These are phyloP conservation scores for Hiodon tergisus DNA, from an alignment of 2,113 vertebrate genomes.

Conservation along the genomic window DNA sequence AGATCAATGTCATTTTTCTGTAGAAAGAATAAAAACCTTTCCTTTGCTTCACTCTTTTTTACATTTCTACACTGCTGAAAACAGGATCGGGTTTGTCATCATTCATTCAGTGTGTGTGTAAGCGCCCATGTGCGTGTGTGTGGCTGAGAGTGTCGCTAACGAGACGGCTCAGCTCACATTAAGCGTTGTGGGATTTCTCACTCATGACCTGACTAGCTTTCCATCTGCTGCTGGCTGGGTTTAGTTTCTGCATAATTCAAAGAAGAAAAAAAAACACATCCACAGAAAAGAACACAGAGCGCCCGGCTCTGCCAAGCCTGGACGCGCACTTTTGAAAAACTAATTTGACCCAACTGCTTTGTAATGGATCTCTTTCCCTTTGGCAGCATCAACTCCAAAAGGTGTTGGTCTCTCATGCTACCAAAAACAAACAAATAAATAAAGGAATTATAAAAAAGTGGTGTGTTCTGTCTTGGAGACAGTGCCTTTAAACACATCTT, in stretches of 20 bases:
- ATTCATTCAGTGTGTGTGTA: slow-evolving; percentile 22
- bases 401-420: background rate
- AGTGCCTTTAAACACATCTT: no score
- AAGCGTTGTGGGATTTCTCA: slow-evolving; percentile 25
- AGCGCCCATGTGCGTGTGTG: slow-evolving; percentile 7
- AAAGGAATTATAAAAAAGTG: no score
- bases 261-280: slow-evolving; percentile 25
- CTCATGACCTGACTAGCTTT: slow-evolving; percentile 40
- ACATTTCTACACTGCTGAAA: no score
- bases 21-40: no score
- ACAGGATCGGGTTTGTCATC: background rate
- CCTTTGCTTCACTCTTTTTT: no score
- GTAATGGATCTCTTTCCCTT: background rate
- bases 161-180: slow-evolving; percentile 4
- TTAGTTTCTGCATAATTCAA: slow-evolving; percentile 57
- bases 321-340: slow-evolving; percentile 48
- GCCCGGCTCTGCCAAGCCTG: slow-evolving; percentile 47
- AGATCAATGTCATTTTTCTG: no score
- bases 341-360: slow-evolving; percentile 26
- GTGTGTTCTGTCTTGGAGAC: no score
- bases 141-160: slow-evolving; percentile 9
- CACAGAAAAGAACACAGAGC: slow-evolving; percentile 17
- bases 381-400: background rate
- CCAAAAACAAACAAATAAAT: background rate
- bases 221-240: slow-evolving; percentile 12